phyloP scores from a whole-genome alignment of 1,140 invertebrate genomes.

The Caenorhabditis remanei region DNA sequence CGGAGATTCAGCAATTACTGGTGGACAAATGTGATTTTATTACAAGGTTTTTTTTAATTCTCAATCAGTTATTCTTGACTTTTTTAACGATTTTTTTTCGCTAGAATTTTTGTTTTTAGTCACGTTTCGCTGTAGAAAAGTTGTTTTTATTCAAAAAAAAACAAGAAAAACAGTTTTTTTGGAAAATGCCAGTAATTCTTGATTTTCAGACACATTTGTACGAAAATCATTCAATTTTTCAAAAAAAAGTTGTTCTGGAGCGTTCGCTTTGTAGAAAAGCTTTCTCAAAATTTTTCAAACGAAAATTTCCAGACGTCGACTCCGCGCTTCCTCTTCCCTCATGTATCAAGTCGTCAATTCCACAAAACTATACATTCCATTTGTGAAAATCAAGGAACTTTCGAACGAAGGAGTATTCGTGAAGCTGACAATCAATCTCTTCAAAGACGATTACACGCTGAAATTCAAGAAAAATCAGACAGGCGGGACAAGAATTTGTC shows the following conservation, averaged over 20 bases:
- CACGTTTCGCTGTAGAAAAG: too few species aligned
- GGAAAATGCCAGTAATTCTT: too few species aligned
- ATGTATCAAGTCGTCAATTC: neutral
- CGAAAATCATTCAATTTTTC: neutral
- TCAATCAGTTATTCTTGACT: too few species aligned
- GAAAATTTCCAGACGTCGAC: neutral
- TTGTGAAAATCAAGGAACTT: neutral
- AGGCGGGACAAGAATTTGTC: too few species aligned
- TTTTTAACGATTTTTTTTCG: too few species aligned
- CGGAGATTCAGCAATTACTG: neutral
- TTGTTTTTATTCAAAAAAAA: too few species aligned
- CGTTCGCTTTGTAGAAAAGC: too few species aligned
- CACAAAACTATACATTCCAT: slow-evolving; percentile 19
- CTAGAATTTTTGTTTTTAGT: too few species aligned
- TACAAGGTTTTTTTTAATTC: neutral
- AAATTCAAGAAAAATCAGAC: too few species aligned
- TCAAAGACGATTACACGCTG: neutral
- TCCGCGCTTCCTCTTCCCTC: neutral
- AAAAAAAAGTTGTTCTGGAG: too few species aligned
- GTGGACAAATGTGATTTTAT: neutral
- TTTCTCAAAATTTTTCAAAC: too few species aligned
- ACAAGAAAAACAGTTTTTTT: too few species aligned
- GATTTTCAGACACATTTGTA: neutral
- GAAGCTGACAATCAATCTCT: neutral
- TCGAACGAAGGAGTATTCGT: neutral